Base-by-base conservation (phyloP, 2,113 vertebrate genomes). In the Mungos mungo region DNA sequence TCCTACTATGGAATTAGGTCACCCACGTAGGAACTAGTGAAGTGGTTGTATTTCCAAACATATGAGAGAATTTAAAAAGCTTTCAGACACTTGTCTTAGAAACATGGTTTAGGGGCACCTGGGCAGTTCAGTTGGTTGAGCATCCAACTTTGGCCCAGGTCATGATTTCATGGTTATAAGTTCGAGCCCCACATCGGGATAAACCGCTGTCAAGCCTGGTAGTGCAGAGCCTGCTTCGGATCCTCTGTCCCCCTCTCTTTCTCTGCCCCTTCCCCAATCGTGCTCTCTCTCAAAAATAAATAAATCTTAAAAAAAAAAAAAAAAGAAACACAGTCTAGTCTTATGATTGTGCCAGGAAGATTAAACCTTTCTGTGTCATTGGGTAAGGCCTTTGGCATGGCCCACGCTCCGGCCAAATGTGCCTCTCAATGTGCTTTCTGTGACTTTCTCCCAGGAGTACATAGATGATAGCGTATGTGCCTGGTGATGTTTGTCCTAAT, bases 71-170 rank as follows among this genome's bases (percentile, higher is more conserved):
- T 31, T 74, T 47, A 33, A 14, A 57, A 60, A 0, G 29, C 68
- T 57, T 90, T 87, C 72, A 74, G 68, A 79, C 16, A 41, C 93
- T 96, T 47, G 21, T 60, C 93, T 97, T 35, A 86, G 66, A 90
- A 72, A 85, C 63, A 66, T 0, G 12, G 29, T 54, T 8, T 86
- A 57, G 12, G 57, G 57, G 57, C 57, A 60, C 8, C 57, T 60
- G 57, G 57, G 57, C 23, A 7, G 21, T 23, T 60, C 57, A 60
- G 57, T 60, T 8, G 21, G 57, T 8, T 60, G 21, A 25, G 57
- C 57, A 23, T 23, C 57, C 2, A 21, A 60, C 57, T 60, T 60
- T 60, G 21, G 57, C 57, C 21, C 57, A 57, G 54, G 54, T 57
- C 19, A 19, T 57, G 54, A 60, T 60, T 60, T 60, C 57, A 60